phyloP scores from a whole-genome alignment of 2,113 vertebrate genomes.

The Triplophysa tibetana region DNA sequence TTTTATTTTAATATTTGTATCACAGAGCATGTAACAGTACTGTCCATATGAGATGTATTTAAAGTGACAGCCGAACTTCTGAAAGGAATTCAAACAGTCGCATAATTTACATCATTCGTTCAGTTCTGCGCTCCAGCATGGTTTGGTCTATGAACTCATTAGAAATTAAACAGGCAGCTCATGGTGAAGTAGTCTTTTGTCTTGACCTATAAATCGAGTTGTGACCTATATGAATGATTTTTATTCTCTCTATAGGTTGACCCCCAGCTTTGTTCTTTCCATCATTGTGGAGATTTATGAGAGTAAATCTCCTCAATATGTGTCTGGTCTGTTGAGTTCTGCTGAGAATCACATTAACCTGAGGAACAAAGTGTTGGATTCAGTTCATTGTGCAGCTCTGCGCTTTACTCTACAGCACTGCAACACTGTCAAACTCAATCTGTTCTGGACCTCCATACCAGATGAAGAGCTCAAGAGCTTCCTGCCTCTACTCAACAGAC shows the following conservation, averaged over 20 bases:
- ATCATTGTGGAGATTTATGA: conserved; percentile 50
- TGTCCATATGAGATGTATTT: no score
- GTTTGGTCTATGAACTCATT: no score
- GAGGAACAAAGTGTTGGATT: conserved; percentile 45
- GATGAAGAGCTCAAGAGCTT: conserved; percentile 33
- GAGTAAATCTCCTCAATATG: conserved; percentile 26
- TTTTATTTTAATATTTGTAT: no score
- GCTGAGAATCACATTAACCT: conserved; percentile 42
- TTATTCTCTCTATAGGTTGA: conserved; percentile 38
- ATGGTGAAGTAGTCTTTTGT: no score
- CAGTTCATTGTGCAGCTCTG: conserved; percentile 44
- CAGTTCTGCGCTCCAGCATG: no score
- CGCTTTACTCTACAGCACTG: conserved; percentile 50
- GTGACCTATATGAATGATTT: neutral
- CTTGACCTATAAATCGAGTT: no score
- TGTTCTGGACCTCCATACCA: conserved; percentile 56
- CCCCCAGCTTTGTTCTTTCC: conserved; percentile 40
- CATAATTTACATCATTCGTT: no score
- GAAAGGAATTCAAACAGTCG: no score
- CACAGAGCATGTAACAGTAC: no score
- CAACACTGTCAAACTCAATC: conserved; percentile 46
- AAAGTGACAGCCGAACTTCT: no score
- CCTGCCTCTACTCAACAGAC: conserved; percentile 39
- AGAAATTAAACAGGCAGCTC: no score
- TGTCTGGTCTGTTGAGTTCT: conserved; percentile 46